A percentile compares a stretch with the other conserved stretches of the same genome.
Conservation (phyloP, 2,113 vertebrate species). For the Ia io region DNA sequence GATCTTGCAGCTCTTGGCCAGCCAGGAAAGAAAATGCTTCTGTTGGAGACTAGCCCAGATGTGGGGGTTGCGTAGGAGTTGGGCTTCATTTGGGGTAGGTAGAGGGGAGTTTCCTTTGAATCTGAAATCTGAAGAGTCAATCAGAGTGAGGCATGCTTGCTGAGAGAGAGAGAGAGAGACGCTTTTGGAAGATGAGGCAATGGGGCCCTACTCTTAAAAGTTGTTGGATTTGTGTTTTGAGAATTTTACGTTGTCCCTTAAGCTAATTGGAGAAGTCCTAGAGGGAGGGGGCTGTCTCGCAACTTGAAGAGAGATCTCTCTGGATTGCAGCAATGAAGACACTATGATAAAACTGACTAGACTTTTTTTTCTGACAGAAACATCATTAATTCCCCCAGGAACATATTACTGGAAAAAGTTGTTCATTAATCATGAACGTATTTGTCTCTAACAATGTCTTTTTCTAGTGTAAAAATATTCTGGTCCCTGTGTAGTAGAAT, state of each 20-base stretch:
- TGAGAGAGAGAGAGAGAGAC: background rate
- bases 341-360: background rate
- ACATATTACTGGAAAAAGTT: background rate
- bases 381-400: background rate
- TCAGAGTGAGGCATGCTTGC: background rate
- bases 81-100: conserved; percentile 1
- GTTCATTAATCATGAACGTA: background rate
- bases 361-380: background rate
- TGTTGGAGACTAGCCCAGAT: conserved; percentile 40
- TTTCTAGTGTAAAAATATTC: background rate
- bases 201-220: background rate
- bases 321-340: background rate
- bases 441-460: background rate
- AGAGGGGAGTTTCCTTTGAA: conserved; percentile 58
- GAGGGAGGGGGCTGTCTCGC: background rate
- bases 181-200: background rate
- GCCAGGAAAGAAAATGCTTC: background rate
- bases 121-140: conserved; percentile 28
- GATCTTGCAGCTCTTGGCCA: background rate
- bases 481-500: background rate
- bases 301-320: background rate
- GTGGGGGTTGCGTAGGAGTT: background rate
- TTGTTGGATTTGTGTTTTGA: background rate
- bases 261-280: background rate
- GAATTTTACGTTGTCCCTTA: background rate